These are phyloP conservation scores for Glaucomys volans DNA, from an alignment of 2,113 vertebrate species.

Conservation along the genomic window DNA sequence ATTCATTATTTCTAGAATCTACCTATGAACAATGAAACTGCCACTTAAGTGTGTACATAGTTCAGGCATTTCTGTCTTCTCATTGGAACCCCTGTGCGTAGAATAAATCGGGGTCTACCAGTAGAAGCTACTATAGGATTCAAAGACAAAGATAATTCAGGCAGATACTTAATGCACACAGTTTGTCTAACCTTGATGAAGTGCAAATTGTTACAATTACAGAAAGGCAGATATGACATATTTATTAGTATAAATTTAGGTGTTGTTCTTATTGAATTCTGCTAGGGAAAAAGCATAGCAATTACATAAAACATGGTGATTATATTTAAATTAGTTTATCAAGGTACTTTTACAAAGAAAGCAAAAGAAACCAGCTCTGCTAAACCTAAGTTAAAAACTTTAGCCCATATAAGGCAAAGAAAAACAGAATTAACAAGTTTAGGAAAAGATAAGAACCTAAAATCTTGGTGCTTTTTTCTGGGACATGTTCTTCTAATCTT, in stretches of 20 bases:
- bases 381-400: background rate
- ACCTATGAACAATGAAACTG: background rate
- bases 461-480: background rate
- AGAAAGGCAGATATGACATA: conserved; percentile 23
- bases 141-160: conserved; percentile 61
- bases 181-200: background rate
- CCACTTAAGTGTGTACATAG: conserved; percentile 12
- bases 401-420: background rate
- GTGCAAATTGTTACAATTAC: conserved; percentile 6
- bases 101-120: background rate
- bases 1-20: conserved; percentile 45
- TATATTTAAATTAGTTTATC: background rate
- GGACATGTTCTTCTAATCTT: background rate
- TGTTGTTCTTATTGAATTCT: conserved; percentile 29
- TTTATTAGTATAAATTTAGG: conserved; percentile 59
- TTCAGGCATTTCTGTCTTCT: conserved; percentile 40
- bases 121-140: background rate
- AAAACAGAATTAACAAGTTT: background rate
- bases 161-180: conserved; percentile 8
- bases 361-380: background rate
- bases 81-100: background rate
- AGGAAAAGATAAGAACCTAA: background rate
- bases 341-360: background rate
- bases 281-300: conserved; percentile 59
- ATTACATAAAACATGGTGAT: conserved; percentile 51